phyloP scores from a whole-genome alignment of 1,140 invertebrate genomes.

The Aradophagus sp. region DNA sequence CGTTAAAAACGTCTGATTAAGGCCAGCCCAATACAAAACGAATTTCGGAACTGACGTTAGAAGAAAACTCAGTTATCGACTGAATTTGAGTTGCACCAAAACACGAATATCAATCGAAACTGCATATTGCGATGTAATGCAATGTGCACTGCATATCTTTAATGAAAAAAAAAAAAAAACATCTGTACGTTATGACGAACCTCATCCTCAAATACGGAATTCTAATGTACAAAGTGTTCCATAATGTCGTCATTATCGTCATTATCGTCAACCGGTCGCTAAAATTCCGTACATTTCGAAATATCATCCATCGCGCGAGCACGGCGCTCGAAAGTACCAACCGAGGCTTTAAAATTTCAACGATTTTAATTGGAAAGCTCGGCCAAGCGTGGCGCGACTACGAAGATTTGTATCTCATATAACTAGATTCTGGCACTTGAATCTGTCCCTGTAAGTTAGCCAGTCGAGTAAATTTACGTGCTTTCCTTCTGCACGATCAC shows the following conservation, averaged over 20 bases:
- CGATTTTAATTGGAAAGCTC: constrained; percentile 55
- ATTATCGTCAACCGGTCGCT: constrained; percentile 26
- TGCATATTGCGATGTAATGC: too few species aligned
- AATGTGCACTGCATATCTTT: too few species aligned
- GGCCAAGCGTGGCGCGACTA: constrained; percentile 29
- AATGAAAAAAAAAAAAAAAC: constrained; percentile 54
- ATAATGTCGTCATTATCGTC: too few species aligned
- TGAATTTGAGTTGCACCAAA: too few species aligned
- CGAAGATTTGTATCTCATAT: constrained; percentile 54
- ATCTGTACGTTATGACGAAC: too few species aligned
- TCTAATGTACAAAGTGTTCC: too few species aligned
- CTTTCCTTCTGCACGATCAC: constrained; percentile 55
- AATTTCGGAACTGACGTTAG: constrained; percentile 23
- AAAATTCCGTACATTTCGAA: constrained; percentile 52
- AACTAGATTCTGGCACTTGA: constrained; percentile 57
- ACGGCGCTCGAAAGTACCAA: constrained; percentile 8
- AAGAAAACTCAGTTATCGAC: constrained; percentile 9
- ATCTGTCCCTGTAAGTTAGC: constrained; percentile 61
- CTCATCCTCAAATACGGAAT: too few species aligned
- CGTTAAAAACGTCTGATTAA: too few species aligned
- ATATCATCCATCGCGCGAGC: constrained; percentile 31
- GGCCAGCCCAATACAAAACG: too few species aligned
- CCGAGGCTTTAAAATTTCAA: constrained; percentile 35
- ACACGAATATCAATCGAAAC: too few species aligned
- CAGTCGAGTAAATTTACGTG: constrained; percentile 54